Base-by-base conservation (phyloP, 2,888 invertebrate species). In the Octodonta nipae region DNA sequence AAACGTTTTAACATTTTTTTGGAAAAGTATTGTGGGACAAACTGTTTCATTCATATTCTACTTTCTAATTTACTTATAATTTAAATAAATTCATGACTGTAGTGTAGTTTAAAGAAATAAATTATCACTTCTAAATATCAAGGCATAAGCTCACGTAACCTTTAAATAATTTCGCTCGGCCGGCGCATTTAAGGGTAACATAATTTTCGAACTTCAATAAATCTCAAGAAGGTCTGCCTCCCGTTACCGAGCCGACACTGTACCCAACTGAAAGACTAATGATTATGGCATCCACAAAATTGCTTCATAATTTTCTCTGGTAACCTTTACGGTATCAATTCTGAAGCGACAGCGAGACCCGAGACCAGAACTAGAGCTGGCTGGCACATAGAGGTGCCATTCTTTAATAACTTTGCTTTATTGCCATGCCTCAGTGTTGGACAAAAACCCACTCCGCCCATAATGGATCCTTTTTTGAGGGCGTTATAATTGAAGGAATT, bases 261-360 rank as follows among this genome's bases (percentile, higher is more conserved):
- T 28, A n/a, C 10, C 33, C 30, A 26, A 36, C 40, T 44, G 51
- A 50, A 56, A 59, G 56, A 59, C 57, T 59, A 59, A 59, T 59
- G 56, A 58, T 54, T 47, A 47, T 50, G 47, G 55, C 55, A 51
- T 56, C 58, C 58, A 51, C 60, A 55, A 58, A 58, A 61, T 60
- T 61, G 58, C 58, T 60, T 61, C 61, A 61, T 61, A 60, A 61
- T 61, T 61, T 60, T 57, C 59, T 53, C 54, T 43, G 50, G 55
- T 56, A 59, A 58, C 60, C 59, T 57, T 58, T 58, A 55, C 54
- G 54, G 57, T 56, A 60, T 60, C 58, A 59, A 58, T 59, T 58
- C 49, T 45, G 45, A 46, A 45, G 47, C 49, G 53, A 51, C 47
- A 43, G 50, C 44, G 35, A 43, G 41, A 46, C 46, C 49, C 46